Evolutionary conservation across 2,888 invertebrate genomes (phyloP).

Genomic region (Rhorus exstirpatorius): DNA sequence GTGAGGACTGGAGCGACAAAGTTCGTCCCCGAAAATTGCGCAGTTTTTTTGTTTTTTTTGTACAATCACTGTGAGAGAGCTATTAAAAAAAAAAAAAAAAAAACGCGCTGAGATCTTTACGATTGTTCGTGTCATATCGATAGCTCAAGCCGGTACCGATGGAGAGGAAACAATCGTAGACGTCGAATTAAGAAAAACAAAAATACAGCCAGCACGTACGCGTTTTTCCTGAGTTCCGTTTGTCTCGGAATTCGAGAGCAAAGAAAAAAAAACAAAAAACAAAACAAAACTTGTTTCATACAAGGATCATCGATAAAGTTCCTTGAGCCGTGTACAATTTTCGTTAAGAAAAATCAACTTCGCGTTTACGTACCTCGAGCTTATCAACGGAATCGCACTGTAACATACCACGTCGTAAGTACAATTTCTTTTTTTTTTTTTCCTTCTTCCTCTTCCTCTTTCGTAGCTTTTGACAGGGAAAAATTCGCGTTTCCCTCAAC

Average conservation of each 20-base stretch:
- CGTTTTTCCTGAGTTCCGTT: constrained; percentile 49
- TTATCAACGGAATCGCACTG: constrained; percentile 67
- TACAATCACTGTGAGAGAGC: constrained; percentile 53
- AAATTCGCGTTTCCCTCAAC: constrained; percentile 45
- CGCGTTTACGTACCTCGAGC: constrained; percentile 47
- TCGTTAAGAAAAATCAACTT: constrained; percentile 36
- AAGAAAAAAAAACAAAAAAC: constrained; percentile 16
- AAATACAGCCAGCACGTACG: constrained; percentile 30
- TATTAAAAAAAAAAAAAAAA: background rate
- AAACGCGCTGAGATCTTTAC: constrained; percentile 1
- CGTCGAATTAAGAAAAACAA: constrained; percentile 36
- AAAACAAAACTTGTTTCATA: constrained; percentile 61
- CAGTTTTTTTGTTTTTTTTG: constrained; percentile 50
- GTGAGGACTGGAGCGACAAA: constrained; percentile 26
- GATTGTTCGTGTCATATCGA: background rate
- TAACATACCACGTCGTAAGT: constrained; percentile 61
- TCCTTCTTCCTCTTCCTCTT: constrained; percentile 14
- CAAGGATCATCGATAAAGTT: constrained; percentile 67
- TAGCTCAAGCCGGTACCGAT: background rate
- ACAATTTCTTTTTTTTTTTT: constrained; percentile 62
- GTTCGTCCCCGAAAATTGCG: constrained; percentile 41
- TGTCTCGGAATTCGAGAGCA: constrained; percentile 16
- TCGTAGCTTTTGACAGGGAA: constrained; percentile 37
- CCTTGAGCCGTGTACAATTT: constrained; percentile 54
- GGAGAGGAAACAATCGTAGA: constrained; percentile 26